Percentiles rank a stretch among this genome's conserved stretches.
phyloP scores from a whole-genome alignment of 1,140 invertebrate genomes.

The Pseudoatta argentina region DNA sequence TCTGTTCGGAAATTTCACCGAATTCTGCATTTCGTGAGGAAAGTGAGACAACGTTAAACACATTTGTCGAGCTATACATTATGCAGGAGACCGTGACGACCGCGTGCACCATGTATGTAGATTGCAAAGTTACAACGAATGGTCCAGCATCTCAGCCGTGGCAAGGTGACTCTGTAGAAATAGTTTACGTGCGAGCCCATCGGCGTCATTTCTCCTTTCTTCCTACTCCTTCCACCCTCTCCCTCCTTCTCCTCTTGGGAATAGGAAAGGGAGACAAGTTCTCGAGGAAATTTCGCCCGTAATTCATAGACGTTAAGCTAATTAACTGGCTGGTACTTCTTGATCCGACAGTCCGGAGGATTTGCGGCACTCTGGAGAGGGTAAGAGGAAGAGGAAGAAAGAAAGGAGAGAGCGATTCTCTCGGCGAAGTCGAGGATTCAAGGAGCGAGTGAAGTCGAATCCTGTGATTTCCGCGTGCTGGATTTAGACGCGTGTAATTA shows the following conservation, averaged over 20 bases:
- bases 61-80: conserved; percentile 43
- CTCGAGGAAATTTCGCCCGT: conserved; percentile 50
- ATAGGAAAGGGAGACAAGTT: conserved; percentile 48
- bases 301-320: conserved; percentile 61
- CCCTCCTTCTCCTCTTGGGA: background rate
- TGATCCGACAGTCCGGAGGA: conserved; percentile 51
- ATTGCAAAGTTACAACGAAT: conserved; percentile 52
- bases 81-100: conserved; percentile 43
- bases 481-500: conserved; percentile 54
- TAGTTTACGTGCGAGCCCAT: conserved; percentile 3
- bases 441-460: conserved; percentile 2
- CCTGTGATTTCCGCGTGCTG: conserved; percentile 26
- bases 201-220: background rate
- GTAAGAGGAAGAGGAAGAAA: background rate
- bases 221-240: background rate
- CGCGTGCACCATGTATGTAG: conserved; percentile 41
- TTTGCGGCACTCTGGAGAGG: conserved; percentile 44
- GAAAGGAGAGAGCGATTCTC: conserved; percentile 7
- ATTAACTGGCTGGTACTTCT: conserved; percentile 52
- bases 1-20: conserved; percentile 8
- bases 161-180: conserved; percentile 32
- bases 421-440: conserved; percentile 22
- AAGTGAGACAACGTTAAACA: conserved; percentile 9
- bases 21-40: background rate
- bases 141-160: conserved; percentile 7